Base-by-base conservation (phyloP, 2,797 vertebrate genomes). In the Thalassophryne amazonica region DNA sequence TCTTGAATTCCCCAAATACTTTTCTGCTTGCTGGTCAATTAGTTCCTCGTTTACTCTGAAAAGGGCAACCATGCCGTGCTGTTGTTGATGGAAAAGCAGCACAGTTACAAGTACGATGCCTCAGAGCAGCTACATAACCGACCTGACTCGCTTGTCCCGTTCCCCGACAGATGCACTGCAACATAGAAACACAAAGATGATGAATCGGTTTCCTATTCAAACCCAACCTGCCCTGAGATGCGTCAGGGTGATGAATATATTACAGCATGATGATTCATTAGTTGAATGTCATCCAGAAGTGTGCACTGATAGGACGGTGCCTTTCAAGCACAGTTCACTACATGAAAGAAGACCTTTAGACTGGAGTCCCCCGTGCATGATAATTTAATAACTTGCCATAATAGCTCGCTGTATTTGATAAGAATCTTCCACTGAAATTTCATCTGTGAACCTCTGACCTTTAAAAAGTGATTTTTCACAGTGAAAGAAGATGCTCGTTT, bases 271-370 rank as follows among this genome's bases (percentile, higher is more conserved):
- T 38, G 18, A 78, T 77, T 82, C 80, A 86, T 87, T 85, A 80
- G 81, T 56, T 77, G 73, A 82, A 84, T 86, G 84, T 81, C 81
- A 83, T 61, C 60, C 60, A 35, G 62, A 66, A 84, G 56, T 60
- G 73, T 66, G 72, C 33, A 16, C 32, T 50, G 67, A 68, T 69
- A 40, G 51, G 52, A 47, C 59, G 59, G 50, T 42, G 66, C 48
- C 62, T 84, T 75, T 69, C 51, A 63, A 69, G 63, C 36, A 31
- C 17, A 56, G 59, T 69, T 73, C 67, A 59, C 68, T 40, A 53
- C 49, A 75, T 80, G 65, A 84, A 78, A 75, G 62, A 61, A 52
- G 73, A 82, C 78, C 71, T 82, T 78, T 73, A 33, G 42, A 81
- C 62, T 69, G 35, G 24, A 81, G 47, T 80, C 61, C 58, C 54